phyloP scores from a whole-genome alignment of 37 sponge, comb jelly and placozoan genomes.

The Oopsacas minuta region DNA sequence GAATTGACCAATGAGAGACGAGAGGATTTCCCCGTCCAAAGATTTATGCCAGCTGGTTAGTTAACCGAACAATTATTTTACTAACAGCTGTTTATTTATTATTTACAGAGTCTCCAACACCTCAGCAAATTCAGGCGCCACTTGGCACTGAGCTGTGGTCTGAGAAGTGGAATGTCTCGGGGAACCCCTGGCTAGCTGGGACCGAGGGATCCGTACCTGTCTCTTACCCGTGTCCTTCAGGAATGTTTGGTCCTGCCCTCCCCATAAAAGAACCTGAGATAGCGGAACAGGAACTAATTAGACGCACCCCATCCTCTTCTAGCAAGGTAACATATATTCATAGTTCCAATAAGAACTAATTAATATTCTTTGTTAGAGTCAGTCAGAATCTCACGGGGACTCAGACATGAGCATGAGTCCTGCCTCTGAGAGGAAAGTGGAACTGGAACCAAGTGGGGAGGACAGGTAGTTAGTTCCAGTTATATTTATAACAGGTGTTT shows the following conservation, averaged over 20 bases:
- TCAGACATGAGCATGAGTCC: conserved; percentile 19
- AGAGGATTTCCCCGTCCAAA: neutral
- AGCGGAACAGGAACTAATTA: neutral
- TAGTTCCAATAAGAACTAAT: neutral
- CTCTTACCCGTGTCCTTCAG: neutral
- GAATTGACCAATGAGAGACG: neutral
- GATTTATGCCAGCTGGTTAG: neutral
- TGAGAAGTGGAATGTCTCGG: neutral
- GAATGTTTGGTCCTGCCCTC: neutral
- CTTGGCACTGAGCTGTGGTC: conserved; percentile 1
- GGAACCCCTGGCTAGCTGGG: neutral
- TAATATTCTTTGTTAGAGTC: neutral
- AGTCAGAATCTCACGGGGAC: neutral
- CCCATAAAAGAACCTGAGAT: neutral
- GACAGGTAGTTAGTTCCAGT: neutral
- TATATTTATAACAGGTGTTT: neutral
- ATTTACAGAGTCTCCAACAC: neutral
- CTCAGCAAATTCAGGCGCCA: neutral
- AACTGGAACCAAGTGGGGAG: neutral
- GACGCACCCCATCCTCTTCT: neutral
- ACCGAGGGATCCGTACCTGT: neutral
- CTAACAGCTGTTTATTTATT: neutral
- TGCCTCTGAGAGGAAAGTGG: neutral
- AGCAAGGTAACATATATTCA: neutral
- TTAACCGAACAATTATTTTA: too few relatives aligned